Base-by-base conservation (phyloP, 2,888 invertebrate species). In the Dryobota labecula region DNA sequence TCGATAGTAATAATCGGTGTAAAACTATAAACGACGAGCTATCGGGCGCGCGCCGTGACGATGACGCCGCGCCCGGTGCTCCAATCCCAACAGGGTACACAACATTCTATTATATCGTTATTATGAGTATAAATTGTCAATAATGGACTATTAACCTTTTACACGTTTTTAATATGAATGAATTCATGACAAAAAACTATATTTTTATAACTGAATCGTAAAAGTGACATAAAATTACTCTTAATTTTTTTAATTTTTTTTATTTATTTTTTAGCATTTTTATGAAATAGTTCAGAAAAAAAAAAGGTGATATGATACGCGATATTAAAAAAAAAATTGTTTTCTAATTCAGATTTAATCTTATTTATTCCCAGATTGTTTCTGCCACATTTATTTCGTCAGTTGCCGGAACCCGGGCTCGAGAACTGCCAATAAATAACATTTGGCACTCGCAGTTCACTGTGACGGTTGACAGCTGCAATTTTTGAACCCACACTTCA, bases 401-500 rank as follows among this genome's bases (percentile, higher is more conserved):
- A 57, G 58, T 43, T 43, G 2, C 56, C 71, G 61, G 64, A 51
- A 20, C 20, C n/a, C 70, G 60, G 1, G 33, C 64, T 18, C 56
- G 38, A 24, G 47, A 45, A 27, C 72, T 58, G 49, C 47, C 58
- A 63, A 72, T 76, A 84, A 61, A 81, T 73, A 80, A 67, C 77
- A 64, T 81, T 73, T 56, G 77, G 61, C 73, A 64, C 43, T 70
- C 30, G 47, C 78, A 51, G 51, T 20, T 56, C 62, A 18, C 53
- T 30, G 63, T 76, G 76, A 72, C 80, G 70, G 78, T 74, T 86
- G 86, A 86, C 87, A 86, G 87, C 86, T 87, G 86, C 86, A 72
- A 82, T 85, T 85, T 83, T 85, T 80, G 79, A 83, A 69, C 73
- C 78, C 73, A 65, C 79, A 67, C 81, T 83, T 80, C 68, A 83